Conservation (phyloP, 1,140 invertebrate genomes). For the Drosophila triauraria region DNA sequence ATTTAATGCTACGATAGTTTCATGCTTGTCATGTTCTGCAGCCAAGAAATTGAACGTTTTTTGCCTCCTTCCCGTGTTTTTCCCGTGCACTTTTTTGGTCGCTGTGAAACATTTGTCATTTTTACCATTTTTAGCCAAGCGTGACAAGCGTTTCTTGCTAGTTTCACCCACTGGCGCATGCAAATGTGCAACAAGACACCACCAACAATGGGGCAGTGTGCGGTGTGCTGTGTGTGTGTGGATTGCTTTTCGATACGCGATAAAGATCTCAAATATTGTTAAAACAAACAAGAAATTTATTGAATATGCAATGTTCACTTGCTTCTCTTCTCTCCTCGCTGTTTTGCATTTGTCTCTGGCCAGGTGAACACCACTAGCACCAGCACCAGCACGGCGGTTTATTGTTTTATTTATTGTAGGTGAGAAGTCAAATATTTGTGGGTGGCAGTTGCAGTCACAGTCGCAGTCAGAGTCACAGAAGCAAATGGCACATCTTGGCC, state of each 20-base stretch:
- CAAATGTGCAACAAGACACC: slow-evolving; percentile 64
- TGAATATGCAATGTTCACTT: slow-evolving; percentile 74
- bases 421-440: slow-evolving; percentile 82
- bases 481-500: slow-evolving; percentile 76
- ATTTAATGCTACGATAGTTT: slow-evolving; percentile 71
- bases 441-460: slow-evolving; percentile 55
- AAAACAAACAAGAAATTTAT: slow-evolving; percentile 83
- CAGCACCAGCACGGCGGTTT: slow-evolving; percentile 42
- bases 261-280: slow-evolving; percentile 83
- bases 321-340: slow-evolving; percentile 15
- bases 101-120: slow-evolving; percentile 82
- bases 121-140: slow-evolving; percentile 82
- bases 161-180: slow-evolving; percentile 78
- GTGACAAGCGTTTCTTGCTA: slow-evolving; percentile 76
- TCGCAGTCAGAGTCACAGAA: slow-evolving; percentile 22
- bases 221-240: slow-evolving; percentile 33
- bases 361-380: slow-evolving; percentile 53
- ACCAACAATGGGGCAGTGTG: slow-evolving; percentile 37
- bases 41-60: slow-evolving; percentile 77
- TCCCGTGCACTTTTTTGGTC: slow-evolving; percentile 70
- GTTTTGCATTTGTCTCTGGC: slow-evolving; percentile 74
- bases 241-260: slow-evolving; percentile 74
- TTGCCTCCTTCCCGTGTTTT: slow-evolving; percentile 34
- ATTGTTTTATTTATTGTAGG: slow-evolving; percentile 83
- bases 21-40: slow-evolving; percentile 79